Conservation (phyloP, 2,888 invertebrate genomes). For the Drosophila acutilabella region DNA sequence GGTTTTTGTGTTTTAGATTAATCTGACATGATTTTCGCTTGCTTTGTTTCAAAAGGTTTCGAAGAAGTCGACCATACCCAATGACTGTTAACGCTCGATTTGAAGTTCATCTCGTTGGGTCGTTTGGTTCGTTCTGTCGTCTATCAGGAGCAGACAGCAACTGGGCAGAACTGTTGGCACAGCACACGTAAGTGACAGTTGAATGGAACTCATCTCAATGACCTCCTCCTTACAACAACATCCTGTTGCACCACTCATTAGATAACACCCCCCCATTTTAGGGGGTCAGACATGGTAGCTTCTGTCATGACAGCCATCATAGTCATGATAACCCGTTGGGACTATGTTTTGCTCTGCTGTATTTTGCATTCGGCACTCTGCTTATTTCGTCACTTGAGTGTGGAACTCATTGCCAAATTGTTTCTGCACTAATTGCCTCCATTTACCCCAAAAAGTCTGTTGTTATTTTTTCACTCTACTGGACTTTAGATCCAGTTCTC, state of each 20-base stretch:
- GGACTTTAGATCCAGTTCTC: neutral
- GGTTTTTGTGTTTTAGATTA: constrained; percentile 23
- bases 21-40: constrained; percentile 57
- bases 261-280: constrained; percentile 41
- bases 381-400: constrained; percentile 67
- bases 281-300: neutral
- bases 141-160: constrained; percentile 59
- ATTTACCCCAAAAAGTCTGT: neutral
- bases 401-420: constrained; percentile 52
- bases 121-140: constrained; percentile 14
- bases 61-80: constrained; percentile 25
- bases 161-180: constrained; percentile 27
- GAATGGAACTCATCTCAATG: constrained; percentile 70
- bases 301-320: constrained; percentile 34
- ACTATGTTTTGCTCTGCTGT: neutral
- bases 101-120: constrained; percentile 63
- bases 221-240: constrained; percentile 56
- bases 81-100: constrained; percentile 67
- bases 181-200: constrained; percentile 59
- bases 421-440: constrained; percentile 67
- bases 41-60: constrained; percentile 56
- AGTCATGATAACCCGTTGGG: constrained; percentile 44
- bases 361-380: constrained; percentile 40
- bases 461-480: constrained; percentile 1
- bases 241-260: constrained; percentile 47